phyloP scores from a whole-genome alignment of 2,113 vertebrate species.

The Cavia porcellus region DNA sequence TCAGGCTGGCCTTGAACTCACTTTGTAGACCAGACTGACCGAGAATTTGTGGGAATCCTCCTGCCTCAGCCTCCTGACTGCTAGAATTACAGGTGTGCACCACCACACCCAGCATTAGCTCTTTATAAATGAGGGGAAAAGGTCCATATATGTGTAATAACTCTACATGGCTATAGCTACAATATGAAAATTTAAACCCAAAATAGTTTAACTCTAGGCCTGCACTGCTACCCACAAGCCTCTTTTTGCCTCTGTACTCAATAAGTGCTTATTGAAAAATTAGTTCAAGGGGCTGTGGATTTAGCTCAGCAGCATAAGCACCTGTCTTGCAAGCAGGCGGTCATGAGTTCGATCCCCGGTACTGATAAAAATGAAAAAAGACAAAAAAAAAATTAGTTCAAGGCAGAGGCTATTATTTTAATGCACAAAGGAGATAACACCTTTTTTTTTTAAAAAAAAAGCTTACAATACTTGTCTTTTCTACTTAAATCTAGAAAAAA shows the following conservation, averaged over 20 bases:
- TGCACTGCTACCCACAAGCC: background rate
- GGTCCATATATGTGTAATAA: background rate
- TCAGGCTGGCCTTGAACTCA: no score
- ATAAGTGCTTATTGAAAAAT: background rate
- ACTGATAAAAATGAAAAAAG: no score
- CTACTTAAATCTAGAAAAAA: slow-evolving; percentile 35
- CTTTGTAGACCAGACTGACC: no score
- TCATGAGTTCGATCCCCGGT: no score
- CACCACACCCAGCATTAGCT: background rate
- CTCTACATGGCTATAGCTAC: background rate
- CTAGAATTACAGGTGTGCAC: no score
- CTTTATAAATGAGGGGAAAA: background rate
- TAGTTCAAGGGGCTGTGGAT: background rate
- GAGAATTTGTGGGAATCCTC: no score
- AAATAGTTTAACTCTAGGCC: background rate
- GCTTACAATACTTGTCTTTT: background rate
- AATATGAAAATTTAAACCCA: background rate
- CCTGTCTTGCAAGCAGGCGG: no score
- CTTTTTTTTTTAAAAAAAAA: background rate
- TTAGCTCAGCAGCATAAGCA: no score
- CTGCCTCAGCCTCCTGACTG: no score
- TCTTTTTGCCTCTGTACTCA: background rate
- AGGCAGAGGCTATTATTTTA: background rate
- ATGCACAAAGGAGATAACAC: background rate
- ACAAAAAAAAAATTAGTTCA: background rate